Evolutionary conservation across 2,797 vertebrate species (phyloP).

Genomic region (Danio aesculapii): DNA sequence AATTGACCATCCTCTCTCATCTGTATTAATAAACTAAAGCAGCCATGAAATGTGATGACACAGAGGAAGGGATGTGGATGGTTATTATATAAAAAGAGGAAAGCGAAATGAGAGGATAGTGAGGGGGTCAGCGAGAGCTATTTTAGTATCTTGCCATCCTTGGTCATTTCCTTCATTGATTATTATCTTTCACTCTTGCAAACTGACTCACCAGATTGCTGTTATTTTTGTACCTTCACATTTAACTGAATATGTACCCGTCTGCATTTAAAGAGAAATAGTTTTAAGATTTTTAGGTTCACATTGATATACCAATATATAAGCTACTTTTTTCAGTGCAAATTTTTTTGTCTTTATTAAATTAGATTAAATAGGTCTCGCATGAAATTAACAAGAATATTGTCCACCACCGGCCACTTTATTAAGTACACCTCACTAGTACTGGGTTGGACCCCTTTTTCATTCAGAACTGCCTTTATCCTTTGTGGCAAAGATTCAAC

Average conservation of each 20-base stretch:
- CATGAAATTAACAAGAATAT: no score
- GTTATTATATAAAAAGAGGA: conserved; percentile 10
- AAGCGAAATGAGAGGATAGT: not conserved
- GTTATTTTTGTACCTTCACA: not conserved
- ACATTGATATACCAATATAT: not conserved
- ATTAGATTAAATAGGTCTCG: not conserved
- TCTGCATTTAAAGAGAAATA: not conserved
- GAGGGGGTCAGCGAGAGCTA: not conserved
- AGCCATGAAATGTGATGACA: not conserved
- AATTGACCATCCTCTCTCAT: not conserved
- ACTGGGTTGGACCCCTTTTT: no score
- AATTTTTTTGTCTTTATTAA: not conserved
- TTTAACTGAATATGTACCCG: not conserved
- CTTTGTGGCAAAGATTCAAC: no score
- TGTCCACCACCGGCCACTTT: no score
- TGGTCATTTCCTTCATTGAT: conserved; percentile 16
- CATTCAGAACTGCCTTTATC: no score
- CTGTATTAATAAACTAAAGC: not conserved
- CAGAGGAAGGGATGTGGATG: not conserved
- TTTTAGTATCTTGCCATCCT: conserved; percentile 12
- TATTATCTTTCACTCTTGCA: conserved; percentile 20
- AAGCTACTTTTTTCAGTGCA: not conserved
- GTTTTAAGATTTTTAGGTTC: not conserved
- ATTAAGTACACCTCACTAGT: no score
- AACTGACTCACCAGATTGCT: conserved; percentile 8